Evolutionary conservation across 2,113 vertebrate species (phyloP).

Genomic region (Phylloscopus trochiloides): DNA sequence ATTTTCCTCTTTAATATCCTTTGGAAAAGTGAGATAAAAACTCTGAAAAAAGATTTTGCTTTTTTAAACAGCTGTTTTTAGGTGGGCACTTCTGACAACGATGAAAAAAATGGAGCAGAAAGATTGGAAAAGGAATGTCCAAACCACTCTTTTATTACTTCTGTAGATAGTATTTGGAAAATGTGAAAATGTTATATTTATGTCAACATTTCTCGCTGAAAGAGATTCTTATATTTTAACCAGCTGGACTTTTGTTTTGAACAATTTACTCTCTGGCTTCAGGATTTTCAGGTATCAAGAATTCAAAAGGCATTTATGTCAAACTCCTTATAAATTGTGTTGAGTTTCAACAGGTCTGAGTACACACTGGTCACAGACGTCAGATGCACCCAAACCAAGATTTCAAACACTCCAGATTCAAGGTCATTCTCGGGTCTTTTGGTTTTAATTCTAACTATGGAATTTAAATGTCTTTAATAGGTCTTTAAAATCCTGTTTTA

Average conservation of each 20-base stretch:
- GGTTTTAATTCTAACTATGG: not conserved
- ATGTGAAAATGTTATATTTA: not conserved
- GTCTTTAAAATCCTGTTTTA: not conserved
- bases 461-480: not conserved
- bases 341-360: not conserved
- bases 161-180: not conserved
- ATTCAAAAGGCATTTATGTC: not conserved
- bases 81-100: not conserved
- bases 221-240: not conserved
- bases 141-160: not conserved
- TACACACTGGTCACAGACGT: not conserved
- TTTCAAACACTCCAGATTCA: not conserved
- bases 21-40: not conserved
- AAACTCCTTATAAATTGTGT: not conserved
- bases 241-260: not conserved
- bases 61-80: not conserved
- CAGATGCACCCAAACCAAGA: not conserved
- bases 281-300: not conserved
- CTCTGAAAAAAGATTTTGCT: not conserved
- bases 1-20: not conserved
- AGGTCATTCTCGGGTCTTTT: not conserved
- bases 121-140: not conserved
- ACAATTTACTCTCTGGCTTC: not conserved
- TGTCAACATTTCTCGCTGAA: not conserved
- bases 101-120: not conserved